phyloP scores from a whole-genome alignment of 2,888 invertebrate species.

The Clivina fossor region DNA sequence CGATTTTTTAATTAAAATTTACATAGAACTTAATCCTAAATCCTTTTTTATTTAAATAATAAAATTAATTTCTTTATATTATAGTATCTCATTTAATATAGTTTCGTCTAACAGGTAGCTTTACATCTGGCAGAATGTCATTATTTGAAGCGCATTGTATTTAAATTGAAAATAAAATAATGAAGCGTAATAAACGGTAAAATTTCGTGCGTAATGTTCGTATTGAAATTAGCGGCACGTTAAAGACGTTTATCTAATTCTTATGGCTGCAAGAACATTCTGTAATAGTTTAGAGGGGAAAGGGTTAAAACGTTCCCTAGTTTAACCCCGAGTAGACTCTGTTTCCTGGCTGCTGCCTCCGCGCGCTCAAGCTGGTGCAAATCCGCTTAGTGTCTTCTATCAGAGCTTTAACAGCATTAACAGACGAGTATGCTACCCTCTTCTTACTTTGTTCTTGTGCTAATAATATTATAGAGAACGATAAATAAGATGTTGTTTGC shows the following conservation, averaged over 20 bases:
- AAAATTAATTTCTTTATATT: no score
- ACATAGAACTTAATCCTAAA: no score
- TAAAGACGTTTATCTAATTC: slow-evolving; percentile 33
- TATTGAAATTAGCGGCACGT: slow-evolving; percentile 19
- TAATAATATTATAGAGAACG: no score
- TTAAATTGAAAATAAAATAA: no score
- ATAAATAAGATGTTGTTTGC: no score
- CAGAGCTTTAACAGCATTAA: slow-evolving; percentile 26
- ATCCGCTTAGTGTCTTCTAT: slow-evolving; percentile 32
- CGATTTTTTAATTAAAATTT: no score
- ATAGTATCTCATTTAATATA: no score
- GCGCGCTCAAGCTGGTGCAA: slow-evolving; percentile 17
- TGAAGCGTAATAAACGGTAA: neutral
- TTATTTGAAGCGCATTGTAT: no score
- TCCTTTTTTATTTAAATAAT: no score
- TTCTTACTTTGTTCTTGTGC: neutral
- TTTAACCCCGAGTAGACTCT: slow-evolving; percentile 10
- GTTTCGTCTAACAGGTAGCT: no score
- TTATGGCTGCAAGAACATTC: slow-evolving; percentile 6
- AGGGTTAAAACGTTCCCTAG: slow-evolving; percentile 30
- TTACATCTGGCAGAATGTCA: no score
- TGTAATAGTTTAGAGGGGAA: neutral
- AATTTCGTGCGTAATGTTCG: slow-evolving; percentile 11
- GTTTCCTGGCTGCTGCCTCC: neutral
- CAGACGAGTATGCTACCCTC: slow-evolving; percentile 8